These are phyloP conservation scores for Telmatochromis sp. DNA, from an alignment of 2,113 vertebrate species.

Conservation along the genomic window DNA sequence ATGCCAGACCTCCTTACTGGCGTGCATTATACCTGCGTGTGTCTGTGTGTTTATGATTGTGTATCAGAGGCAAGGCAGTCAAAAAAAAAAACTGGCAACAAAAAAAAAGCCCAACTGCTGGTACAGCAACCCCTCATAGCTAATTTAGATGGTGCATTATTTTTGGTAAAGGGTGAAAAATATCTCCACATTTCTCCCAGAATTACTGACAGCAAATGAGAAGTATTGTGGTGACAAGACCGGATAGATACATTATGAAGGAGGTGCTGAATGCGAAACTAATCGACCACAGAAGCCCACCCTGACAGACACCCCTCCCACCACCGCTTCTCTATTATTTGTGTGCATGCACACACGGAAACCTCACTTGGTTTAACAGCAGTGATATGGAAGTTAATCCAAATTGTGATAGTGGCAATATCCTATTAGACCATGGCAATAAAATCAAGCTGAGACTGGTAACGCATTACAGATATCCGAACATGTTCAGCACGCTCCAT, in stretches of 20 bases:
- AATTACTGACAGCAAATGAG: conserved; percentile 23
- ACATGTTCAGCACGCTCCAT: conserved; percentile 51
- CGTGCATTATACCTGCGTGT: conserved; percentile 3
- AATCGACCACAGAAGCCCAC: conserved; percentile 43
- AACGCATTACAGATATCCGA: conserved; percentile 58
- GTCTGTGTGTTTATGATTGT: not conserved
- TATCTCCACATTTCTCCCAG: not conserved
- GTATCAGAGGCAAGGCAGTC: not conserved
- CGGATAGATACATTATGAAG: conserved; percentile 28
- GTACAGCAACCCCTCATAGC: not conserved
- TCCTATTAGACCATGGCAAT: conserved; percentile 64
- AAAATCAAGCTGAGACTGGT: conserved; percentile 61
- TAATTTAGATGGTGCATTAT: conserved; percentile 5
- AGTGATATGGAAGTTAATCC: conserved; percentile 62
- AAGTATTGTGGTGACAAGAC: conserved; percentile 36
- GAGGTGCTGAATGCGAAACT: conserved; percentile 48
- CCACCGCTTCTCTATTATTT: not conserved
- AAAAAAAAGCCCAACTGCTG: not conserved
- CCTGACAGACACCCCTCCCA: conserved; percentile 1
- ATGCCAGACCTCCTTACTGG: conserved; percentile 22
- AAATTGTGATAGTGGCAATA: conserved; percentile 64
- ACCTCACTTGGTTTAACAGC: conserved; percentile 40
- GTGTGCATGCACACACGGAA: conserved; percentile 3
- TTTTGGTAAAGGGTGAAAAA: conserved; percentile 27
- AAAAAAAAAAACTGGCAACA: not conserved